A percentile compares a stretch with the other conserved stretches of the same genome.
Evolutionary conservation across 2,888 invertebrate genomes (phyloP).

Genomic region (Drosophila meridionalis): DNA sequence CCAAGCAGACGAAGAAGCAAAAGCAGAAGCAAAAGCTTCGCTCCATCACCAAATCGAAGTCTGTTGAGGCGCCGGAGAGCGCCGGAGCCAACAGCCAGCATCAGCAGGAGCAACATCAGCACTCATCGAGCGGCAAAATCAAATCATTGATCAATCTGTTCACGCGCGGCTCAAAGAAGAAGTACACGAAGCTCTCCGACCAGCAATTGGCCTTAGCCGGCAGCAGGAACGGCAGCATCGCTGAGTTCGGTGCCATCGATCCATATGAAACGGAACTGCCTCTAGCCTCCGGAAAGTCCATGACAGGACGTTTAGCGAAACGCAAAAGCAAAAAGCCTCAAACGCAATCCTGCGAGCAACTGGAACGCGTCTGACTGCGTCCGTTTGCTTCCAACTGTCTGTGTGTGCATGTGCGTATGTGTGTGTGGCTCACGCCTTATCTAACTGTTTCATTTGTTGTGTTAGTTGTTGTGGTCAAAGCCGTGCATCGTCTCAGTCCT

Average conservation of each 20-base stretch:
- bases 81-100: constrained; percentile 30
- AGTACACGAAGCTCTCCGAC: constrained; percentile 74
- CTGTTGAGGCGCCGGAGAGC: constrained; percentile 44
- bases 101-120: constrained; percentile 48
- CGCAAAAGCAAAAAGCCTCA: constrained; percentile 72
- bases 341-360: constrained; percentile 82
- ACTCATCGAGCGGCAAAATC: constrained; percentile 54
- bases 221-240: constrained; percentile 46
- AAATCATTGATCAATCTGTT: constrained; percentile 61
- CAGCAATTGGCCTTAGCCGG: constrained; percentile 32
- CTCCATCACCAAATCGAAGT: constrained; percentile 63
- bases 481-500: constrained; percentile 29
- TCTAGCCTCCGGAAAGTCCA: constrained; percentile 12
- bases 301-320: constrained; percentile 38
- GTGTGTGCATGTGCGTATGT: constrained; percentile 13
- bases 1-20: constrained; percentile 50
- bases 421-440: constrained; percentile 2
- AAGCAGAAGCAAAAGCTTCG: constrained; percentile 48
- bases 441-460: constrained; percentile 13
- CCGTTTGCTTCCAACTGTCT: neutral
- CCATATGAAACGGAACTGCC: constrained; percentile 47
- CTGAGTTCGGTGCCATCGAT: constrained; percentile 70
- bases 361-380: constrained; percentile 68
- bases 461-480: constrained; percentile 35
- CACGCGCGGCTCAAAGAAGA: constrained; percentile 80